These are phyloP conservation scores for Zygogramma bicolorata DNA, from an alignment of 2,888 invertebrate genomes.

Conservation along the genomic window DNA sequence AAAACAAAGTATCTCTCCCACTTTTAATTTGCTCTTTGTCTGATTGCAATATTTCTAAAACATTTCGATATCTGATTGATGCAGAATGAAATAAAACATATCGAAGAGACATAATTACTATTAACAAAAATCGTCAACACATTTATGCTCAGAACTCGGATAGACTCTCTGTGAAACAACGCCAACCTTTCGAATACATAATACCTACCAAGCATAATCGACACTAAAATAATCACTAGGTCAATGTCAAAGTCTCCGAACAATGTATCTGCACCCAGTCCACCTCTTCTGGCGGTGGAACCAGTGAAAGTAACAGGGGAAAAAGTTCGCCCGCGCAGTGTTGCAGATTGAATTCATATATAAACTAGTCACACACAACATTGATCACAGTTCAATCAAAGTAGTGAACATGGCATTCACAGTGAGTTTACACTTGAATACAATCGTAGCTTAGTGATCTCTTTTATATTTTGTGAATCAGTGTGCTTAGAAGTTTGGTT, in stretches of 20 bases:
- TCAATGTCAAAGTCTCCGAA: not conserved
- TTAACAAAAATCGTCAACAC: too few relatives aligned
- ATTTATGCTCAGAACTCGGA: too few relatives aligned
- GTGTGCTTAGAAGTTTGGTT: too few relatives aligned
- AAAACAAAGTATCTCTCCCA: too few relatives aligned
- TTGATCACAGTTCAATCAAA: constrained; percentile 11
- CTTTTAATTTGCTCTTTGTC: too few relatives aligned
- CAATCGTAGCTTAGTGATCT: not conserved
- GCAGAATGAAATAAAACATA: too few relatives aligned
- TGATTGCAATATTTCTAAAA: too few relatives aligned
- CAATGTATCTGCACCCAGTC: not conserved
- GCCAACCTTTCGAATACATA: too few relatives aligned
- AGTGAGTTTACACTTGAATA: constrained; percentile 45
- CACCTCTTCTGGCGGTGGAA: not conserved
- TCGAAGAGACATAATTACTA: too few relatives aligned
- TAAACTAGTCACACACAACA: constrained; percentile 3
- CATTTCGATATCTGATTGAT: too few relatives aligned
- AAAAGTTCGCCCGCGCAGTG: not conserved
- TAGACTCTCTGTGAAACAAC: too few relatives aligned
- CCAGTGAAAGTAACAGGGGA: not conserved
- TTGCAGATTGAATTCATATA: constrained; percentile 2
- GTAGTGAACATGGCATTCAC: constrained; percentile 52
- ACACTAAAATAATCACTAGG: not conserved
- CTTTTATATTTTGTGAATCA: not conserved
- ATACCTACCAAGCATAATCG: too few relatives aligned